These are phyloP conservation scores for Neomonachus schauinslandi DNA, from an alignment of 2,113 vertebrate species.

Conservation along the genomic window DNA sequence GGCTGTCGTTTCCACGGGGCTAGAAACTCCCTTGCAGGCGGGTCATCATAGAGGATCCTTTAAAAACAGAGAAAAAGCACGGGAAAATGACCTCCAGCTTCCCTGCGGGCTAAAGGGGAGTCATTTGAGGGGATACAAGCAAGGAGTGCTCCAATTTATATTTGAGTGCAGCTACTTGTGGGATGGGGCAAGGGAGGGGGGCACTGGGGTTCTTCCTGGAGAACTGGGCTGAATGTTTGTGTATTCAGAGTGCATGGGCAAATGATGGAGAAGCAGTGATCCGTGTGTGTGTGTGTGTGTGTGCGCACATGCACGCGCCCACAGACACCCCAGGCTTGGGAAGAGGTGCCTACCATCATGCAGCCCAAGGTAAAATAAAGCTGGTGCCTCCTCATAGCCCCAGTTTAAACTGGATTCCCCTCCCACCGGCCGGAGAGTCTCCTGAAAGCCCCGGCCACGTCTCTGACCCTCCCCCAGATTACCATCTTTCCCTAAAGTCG, in stretches of 20 bases:
- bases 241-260: not conserved
- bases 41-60: not conserved
- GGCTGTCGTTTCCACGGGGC: not conserved
- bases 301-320: no score
- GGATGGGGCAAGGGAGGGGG: not conserved
- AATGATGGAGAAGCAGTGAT: not conserved
- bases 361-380: not conserved
- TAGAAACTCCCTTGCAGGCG: not conserved
- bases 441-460: not conserved
- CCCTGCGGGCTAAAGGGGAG: not conserved
- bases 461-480: slow-evolving; percentile 47
- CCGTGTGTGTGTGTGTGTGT: fast-evolving
- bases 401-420: not conserved
- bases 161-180: not conserved
- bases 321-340: not conserved
- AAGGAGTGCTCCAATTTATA: fast-evolving
- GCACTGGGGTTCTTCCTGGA: not conserved
- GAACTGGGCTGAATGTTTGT: not conserved
- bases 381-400: not conserved
- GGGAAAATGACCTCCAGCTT: fast-evolving
- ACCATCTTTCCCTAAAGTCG: slow-evolving; percentile 43
- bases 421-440: not conserved
- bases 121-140: not conserved
- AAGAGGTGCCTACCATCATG: not conserved
- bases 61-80: not conserved